phyloP scores from a whole-genome alignment of 2,113 vertebrate species.

The Gymnorhina tibicen region DNA sequence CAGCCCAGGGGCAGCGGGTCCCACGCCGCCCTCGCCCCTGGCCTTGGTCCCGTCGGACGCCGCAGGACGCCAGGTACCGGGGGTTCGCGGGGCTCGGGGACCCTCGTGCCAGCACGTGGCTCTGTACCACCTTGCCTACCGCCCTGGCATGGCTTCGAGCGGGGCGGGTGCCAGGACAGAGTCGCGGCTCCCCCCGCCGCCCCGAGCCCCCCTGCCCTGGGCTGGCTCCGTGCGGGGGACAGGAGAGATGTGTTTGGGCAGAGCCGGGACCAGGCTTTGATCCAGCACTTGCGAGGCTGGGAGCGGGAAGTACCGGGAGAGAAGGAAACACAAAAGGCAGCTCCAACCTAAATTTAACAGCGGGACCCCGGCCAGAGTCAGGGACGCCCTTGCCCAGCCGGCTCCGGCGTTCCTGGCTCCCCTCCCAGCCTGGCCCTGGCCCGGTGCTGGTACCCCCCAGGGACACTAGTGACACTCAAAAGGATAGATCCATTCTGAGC shows the following conservation, averaged over 20 bases:
- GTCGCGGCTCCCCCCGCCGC: neutral
- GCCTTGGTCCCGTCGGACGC: neutral
- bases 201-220: neutral
- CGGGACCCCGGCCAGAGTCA: neutral
- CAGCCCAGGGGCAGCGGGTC: neutral
- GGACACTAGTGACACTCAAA: neutral
- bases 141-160: neutral
- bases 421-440: neutral
- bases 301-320: neutral
- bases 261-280: neutral
- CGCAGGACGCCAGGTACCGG: neutral
- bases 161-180: neutral
- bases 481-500: neutral
- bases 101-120: neutral
- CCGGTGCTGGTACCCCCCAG: neutral
- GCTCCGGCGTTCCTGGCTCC: neutral
- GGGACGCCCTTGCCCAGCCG: neutral
- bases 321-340: slow-evolving; percentile 33
- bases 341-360: slow-evolving; percentile 35
- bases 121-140: neutral
- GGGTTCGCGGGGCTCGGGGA: neutral
- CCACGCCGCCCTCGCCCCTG: neutral
- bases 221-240: neutral
- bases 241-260: slow-evolving; percentile 24
- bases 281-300: neutral